Base-by-base conservation (phyloP, 2,113 vertebrate genomes). In the Cyprinodon tularosa region DNA sequence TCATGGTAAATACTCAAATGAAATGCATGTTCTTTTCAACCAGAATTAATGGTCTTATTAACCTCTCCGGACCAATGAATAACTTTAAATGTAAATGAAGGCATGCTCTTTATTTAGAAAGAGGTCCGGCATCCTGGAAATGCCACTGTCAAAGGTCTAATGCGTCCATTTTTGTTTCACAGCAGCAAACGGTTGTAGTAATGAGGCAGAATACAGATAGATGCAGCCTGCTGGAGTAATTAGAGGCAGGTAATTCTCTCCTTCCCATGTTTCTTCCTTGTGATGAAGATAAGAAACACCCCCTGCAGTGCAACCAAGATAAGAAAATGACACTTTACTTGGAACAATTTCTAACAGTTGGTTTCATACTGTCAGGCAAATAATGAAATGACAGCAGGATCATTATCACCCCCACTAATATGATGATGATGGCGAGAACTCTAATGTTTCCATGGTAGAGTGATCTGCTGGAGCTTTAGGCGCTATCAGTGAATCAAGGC, bases 271-370 rank as follows among this genome's bases (percentile, higher is more conserved):
- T 74, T 36, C 50, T 53, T 62, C 12, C 50, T 10, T 45, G 74
- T 78, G 47, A 72, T 67, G 64, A 59, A 82, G 73, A 85, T 80
- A 68, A 90, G 44, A 12, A 69, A 57, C n/a, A 36, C 50, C 62
- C 40, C 42, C 50, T 62, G 65, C 17, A 63, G 47, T n/a, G 67
- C 50, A 62, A 13, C 50, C 3, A 15, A 20, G 68, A 86, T 76
- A 71, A 64, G 82, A 74, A 74, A 86, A 74, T 38, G 4, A 67
- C 66, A 62, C 79, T 77, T 77, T 64, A 66, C 36, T 38, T 29
- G 53, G 36, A 78, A 66, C 59, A 44, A 22, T 71, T 57, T 69
- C 14, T 7, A 71, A 86, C 59, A 65, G 71, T 10, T 45, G 62
- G 74, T 79, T 84, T 80, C 36, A 68, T 45, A 71, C 74, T 53